A percentile compares a stretch with the other conserved stretches of the same genome.
phyloP scores from a whole-genome alignment of 2,888 invertebrate genomes.

The Epinotia ramella region DNA sequence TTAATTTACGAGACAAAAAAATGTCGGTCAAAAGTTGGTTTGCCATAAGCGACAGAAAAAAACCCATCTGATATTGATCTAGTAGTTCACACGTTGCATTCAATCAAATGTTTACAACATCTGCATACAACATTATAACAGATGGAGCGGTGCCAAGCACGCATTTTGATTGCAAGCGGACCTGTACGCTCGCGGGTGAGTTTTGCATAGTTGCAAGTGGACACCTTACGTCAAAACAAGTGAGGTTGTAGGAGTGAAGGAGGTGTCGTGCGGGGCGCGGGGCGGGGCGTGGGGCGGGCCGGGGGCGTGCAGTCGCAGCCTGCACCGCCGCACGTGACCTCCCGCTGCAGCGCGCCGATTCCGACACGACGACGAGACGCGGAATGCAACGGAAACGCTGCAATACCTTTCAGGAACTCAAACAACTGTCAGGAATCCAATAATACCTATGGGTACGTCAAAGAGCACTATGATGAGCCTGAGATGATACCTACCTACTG shows the following conservation, averaged over 20 bases:
- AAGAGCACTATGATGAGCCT: not conserved
- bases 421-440: not conserved
- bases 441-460: not conserved
- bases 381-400: constrained; percentile 29
- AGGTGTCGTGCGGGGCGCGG: constrained; percentile 55
- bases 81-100: constrained; percentile 28
- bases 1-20: too few relatives aligned
- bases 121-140: constrained; percentile 33
- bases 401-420: not conserved
- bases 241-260: constrained; percentile 65
- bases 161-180: constrained; percentile 31
- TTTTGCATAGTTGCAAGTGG: constrained; percentile 79
- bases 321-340: constrained; percentile 70
- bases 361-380: constrained; percentile 29
- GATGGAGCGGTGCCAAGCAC: constrained; percentile 31
- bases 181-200: constrained; percentile 52
- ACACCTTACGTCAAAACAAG: constrained; percentile 84
- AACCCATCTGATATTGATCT: constrained; percentile 25
- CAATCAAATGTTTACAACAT: constrained; percentile 36
- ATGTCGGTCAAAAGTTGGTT: too few relatives aligned
- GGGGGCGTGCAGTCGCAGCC: constrained; percentile 74
- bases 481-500: not conserved
- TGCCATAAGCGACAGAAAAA: not conserved
- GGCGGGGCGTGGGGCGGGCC: constrained; percentile 71
- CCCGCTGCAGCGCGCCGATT: constrained; percentile 57